Base-by-base conservation (phyloP, 2,113 vertebrate genomes). In the Elanus axillaris region DNA sequence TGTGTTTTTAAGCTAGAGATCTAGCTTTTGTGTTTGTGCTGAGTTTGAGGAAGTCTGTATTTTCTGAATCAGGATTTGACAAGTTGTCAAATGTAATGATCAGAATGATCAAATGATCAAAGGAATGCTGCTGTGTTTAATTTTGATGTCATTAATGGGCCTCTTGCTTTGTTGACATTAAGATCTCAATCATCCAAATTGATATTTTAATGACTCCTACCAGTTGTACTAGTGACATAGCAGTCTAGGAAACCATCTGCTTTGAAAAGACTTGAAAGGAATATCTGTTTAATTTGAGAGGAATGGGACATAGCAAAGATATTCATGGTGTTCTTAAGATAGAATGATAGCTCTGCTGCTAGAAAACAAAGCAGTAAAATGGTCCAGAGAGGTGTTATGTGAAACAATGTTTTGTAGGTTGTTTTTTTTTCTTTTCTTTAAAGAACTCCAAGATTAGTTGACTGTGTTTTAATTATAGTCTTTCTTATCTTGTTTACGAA, bases 261-360 rank as follows among this genome's bases (percentile, higher is more conserved):
- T 96, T 73, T 75, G 82, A 81, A 83, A 88, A 60, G 77, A 55
- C 78, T 84, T 96, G 67, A 93, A 88, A 88, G 45, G 52, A 62
- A 9, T n/a, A 20, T 52, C 66, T 77, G 71, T 79, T 78, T 32
- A 53, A 26, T 62, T 76, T 31, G 13, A 58, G 93, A 71, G 63
- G 60, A 67, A 23, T 3, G 6, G 36, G 16, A 59, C 42, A 42
- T 5, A 40, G 78, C 50, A 88, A 79, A 95, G 52, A 32, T 45
- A 40, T 36, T 63, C 1, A 3, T 63, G 16, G 16, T 67, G 50
- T 22, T 93, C 93, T 88, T 82, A 93, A 82, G 48, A 66, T 38
- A 82, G 47, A 88, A 67, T 25, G n/a, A 47, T n/a, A 59, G 32
- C 8, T 58, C 38, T 87, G 52, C 77, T 82, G 40, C 16, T 87